Evolutionary conservation across 2,797 vertebrate species (phyloP), one percentile per base, ranked within the genome.

Genomic region (Phaenicophaeus curvirostris): DNA sequence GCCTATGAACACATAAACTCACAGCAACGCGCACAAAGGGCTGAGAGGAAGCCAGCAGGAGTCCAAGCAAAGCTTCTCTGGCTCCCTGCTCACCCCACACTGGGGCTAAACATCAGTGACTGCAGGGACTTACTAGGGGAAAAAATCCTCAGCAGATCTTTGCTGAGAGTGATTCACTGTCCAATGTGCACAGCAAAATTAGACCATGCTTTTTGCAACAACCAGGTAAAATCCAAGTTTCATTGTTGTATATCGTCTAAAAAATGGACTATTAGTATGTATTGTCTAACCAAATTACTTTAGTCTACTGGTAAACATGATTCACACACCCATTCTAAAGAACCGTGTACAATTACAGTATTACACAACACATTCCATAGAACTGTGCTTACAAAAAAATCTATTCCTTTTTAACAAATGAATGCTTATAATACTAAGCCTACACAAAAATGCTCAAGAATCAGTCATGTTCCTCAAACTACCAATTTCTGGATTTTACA

Each of bases 401-500:
- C 46, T 57, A 76, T 72, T 46, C 63, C 21, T 25, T 90, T 58
- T 85, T 61, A 82, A 84, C 6, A 86, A 85, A 93, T 65, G 57
- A 54, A 58, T 76, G 67, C 41, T 66, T 93, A 35, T 37, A 84
- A 48, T 48, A 72, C 33, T 28, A 88, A 79, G 8, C 37, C 69
- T 76, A 33, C 35, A 68, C 17, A 72, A 88, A 93, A 85, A 44
- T 9, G 3, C 23, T 87, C 3, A 42, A 68, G 5, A 66, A 21
- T 75, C 30, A 18, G 35, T 35, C 62, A 53, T 53, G 55, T 69
- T 76, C 31, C 39, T 81, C 67, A 76, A 81, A 92, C 48, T 63
- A 96, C 39, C 63, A 28, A 83, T 86, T 87, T 93, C 84, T 71
- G 63, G 41, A 48, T 85, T 94, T 89, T 89, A 92, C 4, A 23